phyloP scores from a whole-genome alignment of 2,888 invertebrate genomes.

The Spatulosminthurus flaviceps region DNA sequence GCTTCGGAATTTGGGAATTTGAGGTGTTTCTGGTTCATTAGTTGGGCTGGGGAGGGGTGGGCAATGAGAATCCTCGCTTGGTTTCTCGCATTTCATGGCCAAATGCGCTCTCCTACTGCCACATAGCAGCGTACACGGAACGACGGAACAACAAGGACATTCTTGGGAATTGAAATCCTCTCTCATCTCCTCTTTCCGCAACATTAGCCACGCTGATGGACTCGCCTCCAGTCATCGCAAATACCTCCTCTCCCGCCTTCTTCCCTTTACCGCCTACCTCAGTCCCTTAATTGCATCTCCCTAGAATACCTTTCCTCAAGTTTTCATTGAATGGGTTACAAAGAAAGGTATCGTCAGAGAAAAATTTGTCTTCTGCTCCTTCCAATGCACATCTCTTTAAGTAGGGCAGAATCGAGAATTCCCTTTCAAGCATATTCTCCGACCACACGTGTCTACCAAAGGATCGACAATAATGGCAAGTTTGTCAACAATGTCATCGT shows the following conservation, averaged over 20 bases:
- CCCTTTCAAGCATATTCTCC: not conserved
- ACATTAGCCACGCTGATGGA: conserved; percentile 58
- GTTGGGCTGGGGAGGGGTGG: not conserved
- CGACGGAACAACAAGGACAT: no score
- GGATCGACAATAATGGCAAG: no score
- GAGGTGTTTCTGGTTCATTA: conserved; percentile 9
- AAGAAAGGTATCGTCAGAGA: no score
- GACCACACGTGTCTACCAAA: not conserved
- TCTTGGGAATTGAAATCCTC: not conserved
- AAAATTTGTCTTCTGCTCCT: no score
- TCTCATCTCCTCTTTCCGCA: conserved; percentile 56
- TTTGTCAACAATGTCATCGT: no score
- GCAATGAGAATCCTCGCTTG: conserved; percentile 14
- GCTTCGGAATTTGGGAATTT: not conserved
- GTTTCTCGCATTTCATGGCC: not conserved
- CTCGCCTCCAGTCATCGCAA: conserved; percentile 1
- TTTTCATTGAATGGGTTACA: no score
- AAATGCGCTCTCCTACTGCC: conserved; percentile 1
- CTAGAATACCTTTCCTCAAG: no score
- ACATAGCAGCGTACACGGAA: not conserved
- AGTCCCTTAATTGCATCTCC: not conserved
- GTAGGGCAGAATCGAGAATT: no score
- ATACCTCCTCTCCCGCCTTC: not conserved
- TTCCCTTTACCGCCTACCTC: not conserved
- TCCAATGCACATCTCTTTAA: no score